Base-by-base conservation (phyloP, 2,888 invertebrate species). In the Dorcus parallelipipedus region DNA sequence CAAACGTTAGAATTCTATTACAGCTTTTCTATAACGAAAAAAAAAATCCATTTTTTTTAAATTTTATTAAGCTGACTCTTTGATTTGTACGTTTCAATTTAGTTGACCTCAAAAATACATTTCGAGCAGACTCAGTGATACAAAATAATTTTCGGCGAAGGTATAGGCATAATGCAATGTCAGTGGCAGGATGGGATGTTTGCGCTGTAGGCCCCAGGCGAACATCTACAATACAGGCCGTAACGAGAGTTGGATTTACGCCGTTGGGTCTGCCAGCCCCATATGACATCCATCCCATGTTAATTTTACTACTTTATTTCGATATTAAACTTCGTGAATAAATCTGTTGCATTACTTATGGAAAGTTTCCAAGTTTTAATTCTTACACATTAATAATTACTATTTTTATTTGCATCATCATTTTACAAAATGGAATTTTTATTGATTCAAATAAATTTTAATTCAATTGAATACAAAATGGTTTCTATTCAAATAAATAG, bases 101-200 rank as follows among this genome's bases (percentile, higher is more conserved):
- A 33, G 26, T 33, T 33, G 26, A 33, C 26, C 26, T 33, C 26
- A 33, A 33, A 33, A 33, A 33, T 33, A 33, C 7, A 41, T 45
- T 10, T 20, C 23, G 45, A 45, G 45, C 45, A 20, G 3, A 20
- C 20, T 33, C 26, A 7, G 20, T 45, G 45, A 45, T 45, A 10
- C n/a, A 45, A 45, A 45, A 45, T 38, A 14, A 23, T 38, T 38
- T 45, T 38, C 39, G 38, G 33, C 8, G 45, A 63, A 63, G 66
- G 57, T 65, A 65, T 66, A 64, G 66, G 66, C 68, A 70, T 69
- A 70, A 71, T 71, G 66, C 68, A 63, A 71, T 73, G 74, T 74
- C 74, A 73, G 67, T 63, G 66, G 62, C 67, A 67, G 66, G 61
- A 66, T 63, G 64, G 54, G 63, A 66, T 67, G 71, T 70, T 71